Conservation (phyloP, 1,140 invertebrate species). For the Drosophila triauraria region DNA sequence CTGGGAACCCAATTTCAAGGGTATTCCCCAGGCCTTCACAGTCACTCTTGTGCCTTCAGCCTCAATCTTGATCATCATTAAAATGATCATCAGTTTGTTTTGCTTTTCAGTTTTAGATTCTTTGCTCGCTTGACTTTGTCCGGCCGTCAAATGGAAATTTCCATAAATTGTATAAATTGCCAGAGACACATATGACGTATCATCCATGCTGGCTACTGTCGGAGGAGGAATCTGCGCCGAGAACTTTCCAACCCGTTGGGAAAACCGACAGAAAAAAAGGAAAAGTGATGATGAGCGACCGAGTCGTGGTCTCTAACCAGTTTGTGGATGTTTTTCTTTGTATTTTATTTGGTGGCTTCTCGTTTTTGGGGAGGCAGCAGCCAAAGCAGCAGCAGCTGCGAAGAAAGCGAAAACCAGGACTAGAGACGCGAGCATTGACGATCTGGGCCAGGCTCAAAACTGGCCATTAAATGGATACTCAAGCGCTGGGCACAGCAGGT, state of each 20-base stretch:
- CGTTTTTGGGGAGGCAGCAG: constrained; percentile 11
- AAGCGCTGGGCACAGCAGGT: constrained; percentile 55
- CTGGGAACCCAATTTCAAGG: constrained; percentile 21
- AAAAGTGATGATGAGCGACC: constrained; percentile 61
- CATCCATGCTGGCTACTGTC: constrained; percentile 9
- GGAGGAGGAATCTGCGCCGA: constrained; percentile 26
- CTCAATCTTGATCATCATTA: constrained; percentile 23
- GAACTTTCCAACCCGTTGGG: constrained; percentile 79
- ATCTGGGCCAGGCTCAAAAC: constrained; percentile 61
- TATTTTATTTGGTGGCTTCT: constrained; percentile 7
- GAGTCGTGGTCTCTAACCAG: constrained; percentile 47
- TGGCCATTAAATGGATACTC: constrained; percentile 50
- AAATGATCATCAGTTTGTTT: constrained; percentile 15
- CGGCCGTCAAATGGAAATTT: constrained; percentile 51
- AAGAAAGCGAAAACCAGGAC: constrained; percentile 80
- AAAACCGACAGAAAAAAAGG: constrained; percentile 54
- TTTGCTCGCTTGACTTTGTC: constrained; percentile 24
- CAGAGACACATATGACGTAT: constrained; percentile 35
- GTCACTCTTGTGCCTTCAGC: constrained; percentile 12
- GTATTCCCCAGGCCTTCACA: constrained; percentile 15
- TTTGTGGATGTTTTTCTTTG: constrained; percentile 32
- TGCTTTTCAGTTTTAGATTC: constrained; percentile 7
- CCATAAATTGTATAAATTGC: constrained; percentile 54
- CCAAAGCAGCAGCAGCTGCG: constrained; percentile 26
- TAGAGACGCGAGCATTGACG: constrained; percentile 48